Conservation (phyloP, 1,140 invertebrate species). For the Leptoteleia sp. region DNA sequence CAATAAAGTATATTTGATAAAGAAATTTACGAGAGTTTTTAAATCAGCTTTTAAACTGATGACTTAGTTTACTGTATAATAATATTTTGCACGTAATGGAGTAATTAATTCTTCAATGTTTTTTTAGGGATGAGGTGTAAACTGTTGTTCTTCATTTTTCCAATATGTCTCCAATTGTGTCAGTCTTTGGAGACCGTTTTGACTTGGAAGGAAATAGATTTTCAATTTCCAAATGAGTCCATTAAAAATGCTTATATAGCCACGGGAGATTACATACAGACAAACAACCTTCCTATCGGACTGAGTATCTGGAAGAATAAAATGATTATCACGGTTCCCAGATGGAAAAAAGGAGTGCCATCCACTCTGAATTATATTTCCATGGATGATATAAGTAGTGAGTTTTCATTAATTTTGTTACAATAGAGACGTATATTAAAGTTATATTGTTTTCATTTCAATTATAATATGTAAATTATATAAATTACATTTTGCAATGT, state of each 20-base stretch:
- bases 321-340: slow-evolving; percentile 88
- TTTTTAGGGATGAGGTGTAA: slow-evolving; percentile 42
- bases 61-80: no score
- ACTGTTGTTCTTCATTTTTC: slow-evolving; percentile 51
- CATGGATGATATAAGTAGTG: slow-evolving; percentile 73
- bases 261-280: slow-evolving; percentile 84
- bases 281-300: slow-evolving; percentile 88
- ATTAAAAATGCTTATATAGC: slow-evolving; percentile 83
- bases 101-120: no score
- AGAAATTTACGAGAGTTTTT: no score
- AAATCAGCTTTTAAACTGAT: no score
- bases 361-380: slow-evolving; percentile 86
- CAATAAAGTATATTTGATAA: no score
- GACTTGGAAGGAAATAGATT: slow-evolving; percentile 86
- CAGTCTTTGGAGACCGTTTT: slow-evolving; percentile 82
- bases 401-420: no score
- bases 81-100: no score
- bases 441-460: no score
- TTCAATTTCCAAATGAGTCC: slow-evolving; percentile 85
- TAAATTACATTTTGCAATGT: no score
- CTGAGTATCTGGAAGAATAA: slow-evolving; percentile 88
- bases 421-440: no score
- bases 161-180: slow-evolving; percentile 56
- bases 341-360: slow-evolving; percentile 88
- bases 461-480: no score